Evolutionary conservation across 2,113 vertebrate species (phyloP), one percentile per base, ranked within the genome.

Genomic region (Platysteira castanea): DNA sequence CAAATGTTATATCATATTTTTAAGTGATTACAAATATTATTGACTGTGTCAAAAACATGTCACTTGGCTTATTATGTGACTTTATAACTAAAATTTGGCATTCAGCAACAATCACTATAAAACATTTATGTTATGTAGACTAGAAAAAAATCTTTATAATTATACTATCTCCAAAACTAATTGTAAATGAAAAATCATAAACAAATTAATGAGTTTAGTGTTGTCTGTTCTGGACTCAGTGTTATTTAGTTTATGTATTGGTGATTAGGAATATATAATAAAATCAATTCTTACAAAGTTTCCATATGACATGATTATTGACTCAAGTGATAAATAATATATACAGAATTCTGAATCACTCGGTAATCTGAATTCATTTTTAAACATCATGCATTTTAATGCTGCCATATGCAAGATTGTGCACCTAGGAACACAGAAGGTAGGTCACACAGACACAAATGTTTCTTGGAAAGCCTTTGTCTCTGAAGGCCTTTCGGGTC

Each of bases 361-460:
- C 35, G 49, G 61, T 79, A 87, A 95, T 87, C 49, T 79, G 52
- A 84, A 91, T 84, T 85, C 1, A 87, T 91, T 94, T 96, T 91
- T 89, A 91, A 97, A 65, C 74, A 79, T 56, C 69, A 89, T 89
- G 31, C 57, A 95, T 94, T 96, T 93, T 94, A 96, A 91, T 89
- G 65, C 22, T 85, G 61, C 53, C 53, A 56, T 53, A 87, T 84
- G 67, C 30, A 85, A 65, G 73, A 47, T 0, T 41, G 41, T 53
- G 82, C 53, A 57, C 30, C 41, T 50, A 89, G 41, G 53, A 93
- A 76, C 49, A 82, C 18, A 76, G 53, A 91, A 95, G 93, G 49
- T 82, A 95, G 74, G 81, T 89, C 87, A 89, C 35, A 67, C 8
- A 68, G 42, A 81, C 49, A 81, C 9, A 75, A 79, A 56, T 11